Evolutionary conservation across 2,113 vertebrate genomes (phyloP), one percentile per base, ranked within the genome.

Genomic region (Cephalopterus ornatus): DNA sequence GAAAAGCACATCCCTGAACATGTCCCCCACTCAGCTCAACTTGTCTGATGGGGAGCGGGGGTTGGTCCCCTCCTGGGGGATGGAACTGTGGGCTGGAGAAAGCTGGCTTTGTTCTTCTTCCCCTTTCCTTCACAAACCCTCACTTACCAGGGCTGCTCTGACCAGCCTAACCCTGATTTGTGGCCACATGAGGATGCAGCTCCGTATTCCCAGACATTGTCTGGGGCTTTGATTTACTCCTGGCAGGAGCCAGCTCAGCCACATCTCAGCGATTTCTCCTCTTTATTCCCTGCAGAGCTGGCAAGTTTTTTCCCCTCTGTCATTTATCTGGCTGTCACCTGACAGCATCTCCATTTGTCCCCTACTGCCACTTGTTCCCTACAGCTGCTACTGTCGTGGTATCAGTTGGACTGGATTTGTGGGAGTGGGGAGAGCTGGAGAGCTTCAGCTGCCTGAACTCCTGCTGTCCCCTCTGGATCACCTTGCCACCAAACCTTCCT

Each of bases 201-300:
- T 62, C 33, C 30, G 1, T 27, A 22, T 35, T 92, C 67, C 68
- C 86, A 74, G 59, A 81, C 21, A 62, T 72, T n/a, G 46, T 83
- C 5, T 18, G 21, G 42, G 42, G 18, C 39, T 46, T 58, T 84
- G 72, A 88, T 92, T 95, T 96, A 79, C 53, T 93, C 67, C 85
- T 84, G 88, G 39, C 75, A 90, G 68, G n/a, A 91, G 75, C 65
- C 68, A 85, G 67, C 85, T 89, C 85, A 89, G 92, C 71, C n/a
- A 28, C 4, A 2, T 59, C 74, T 88, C 92, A 94, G 92, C 73
- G 79, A 63, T 72, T 96, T 80, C 80, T 61, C 49, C 32, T 91
- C 71, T 75, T 49, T 62, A 74, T 63, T 77, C 91, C n/a, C 50
- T 84, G 67, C 50, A 90, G 83, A 81, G 59, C 76, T 93, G 84